Percentiles rank a stretch among this genome's conserved stretches.
These are phyloP conservation scores for Sparus aurata DNA, from an alignment of 2,797 vertebrate species.

Conservation along the genomic window DNA sequence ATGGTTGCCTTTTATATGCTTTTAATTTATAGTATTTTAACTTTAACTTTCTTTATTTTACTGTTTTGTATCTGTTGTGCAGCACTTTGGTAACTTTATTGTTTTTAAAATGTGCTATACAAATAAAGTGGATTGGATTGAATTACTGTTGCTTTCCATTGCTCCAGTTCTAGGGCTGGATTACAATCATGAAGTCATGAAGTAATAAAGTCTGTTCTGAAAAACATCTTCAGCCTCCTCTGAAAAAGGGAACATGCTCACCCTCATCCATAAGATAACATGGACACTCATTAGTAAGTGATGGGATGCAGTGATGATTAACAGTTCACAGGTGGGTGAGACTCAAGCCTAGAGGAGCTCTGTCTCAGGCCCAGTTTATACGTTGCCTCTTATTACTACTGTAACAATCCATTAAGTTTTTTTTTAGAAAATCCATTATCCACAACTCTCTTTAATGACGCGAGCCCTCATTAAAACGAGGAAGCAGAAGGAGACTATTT, in stretches of 20 bases:
- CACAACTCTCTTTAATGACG: not conserved
- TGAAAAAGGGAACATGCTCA: not conserved
- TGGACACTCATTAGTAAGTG: not conserved
- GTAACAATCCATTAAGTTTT: slow-evolving; percentile 15
- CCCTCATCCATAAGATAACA: not conserved
- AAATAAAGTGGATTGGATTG: too few relatives aligned
- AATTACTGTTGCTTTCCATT: not conserved
- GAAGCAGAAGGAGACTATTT: not conserved
- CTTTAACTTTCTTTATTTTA: too few relatives aligned
- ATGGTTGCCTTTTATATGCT: too few relatives aligned
- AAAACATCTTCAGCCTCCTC: not conserved
- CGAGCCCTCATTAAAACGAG: slow-evolving; percentile 25
- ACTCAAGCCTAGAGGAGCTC: not conserved
- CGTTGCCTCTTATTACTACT: too few relatives aligned
- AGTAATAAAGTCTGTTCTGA: not conserved
- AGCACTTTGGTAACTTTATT: too few relatives aligned
- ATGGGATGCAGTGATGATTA: slow-evolving; percentile 1
- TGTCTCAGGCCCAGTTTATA: not conserved
- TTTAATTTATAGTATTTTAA: too few relatives aligned
- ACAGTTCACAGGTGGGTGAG: not conserved
- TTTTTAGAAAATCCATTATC: slow-evolving; percentile 33
- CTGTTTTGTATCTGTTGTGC: too few relatives aligned
- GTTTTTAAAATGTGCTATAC: too few relatives aligned
- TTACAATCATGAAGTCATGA: not conserved
- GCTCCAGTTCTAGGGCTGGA: not conserved